Evolutionary conservation across 2,113 vertebrate genomes (phyloP).

Genomic region (Alligator sinensis): DNA sequence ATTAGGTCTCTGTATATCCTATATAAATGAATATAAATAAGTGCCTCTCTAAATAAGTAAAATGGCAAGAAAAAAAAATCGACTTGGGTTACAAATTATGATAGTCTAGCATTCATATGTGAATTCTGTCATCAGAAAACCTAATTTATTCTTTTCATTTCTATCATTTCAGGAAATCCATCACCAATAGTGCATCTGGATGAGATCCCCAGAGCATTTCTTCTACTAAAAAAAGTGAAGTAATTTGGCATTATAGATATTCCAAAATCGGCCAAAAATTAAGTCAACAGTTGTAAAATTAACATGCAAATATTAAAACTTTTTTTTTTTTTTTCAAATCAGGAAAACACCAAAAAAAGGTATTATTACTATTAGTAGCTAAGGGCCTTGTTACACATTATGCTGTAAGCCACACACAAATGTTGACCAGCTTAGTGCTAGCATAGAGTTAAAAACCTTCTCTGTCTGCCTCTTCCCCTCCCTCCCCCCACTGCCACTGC

Average conservation of each 20-base stretch:
- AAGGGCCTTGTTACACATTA: no score
- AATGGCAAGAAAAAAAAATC: background rate
- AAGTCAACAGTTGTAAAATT: background rate
- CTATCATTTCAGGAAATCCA: background rate
- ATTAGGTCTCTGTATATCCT: background rate
- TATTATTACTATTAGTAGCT: background rate
- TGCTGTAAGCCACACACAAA: no score
- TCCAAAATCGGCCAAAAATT: background rate
- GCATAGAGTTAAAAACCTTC: no score
- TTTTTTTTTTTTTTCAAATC: background rate
- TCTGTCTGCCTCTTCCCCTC: no score
- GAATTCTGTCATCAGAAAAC: background rate
- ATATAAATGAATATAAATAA: background rate
- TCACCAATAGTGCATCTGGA: background rate
- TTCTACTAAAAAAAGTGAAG: background rate
- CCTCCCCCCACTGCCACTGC: no score
- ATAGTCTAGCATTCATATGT: background rate
- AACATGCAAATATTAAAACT: background rate
- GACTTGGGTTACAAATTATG: fast-evolving
- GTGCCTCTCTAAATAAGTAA: background rate
- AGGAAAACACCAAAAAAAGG: background rate
- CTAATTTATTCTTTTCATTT: background rate
- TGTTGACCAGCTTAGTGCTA: no score
- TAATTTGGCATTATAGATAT: background rate
- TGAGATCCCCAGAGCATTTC: background rate